Evolutionary conservation across 2,113 vertebrate species (phyloP).

Genomic region (Ailuropoda melanoleuca): DNA sequence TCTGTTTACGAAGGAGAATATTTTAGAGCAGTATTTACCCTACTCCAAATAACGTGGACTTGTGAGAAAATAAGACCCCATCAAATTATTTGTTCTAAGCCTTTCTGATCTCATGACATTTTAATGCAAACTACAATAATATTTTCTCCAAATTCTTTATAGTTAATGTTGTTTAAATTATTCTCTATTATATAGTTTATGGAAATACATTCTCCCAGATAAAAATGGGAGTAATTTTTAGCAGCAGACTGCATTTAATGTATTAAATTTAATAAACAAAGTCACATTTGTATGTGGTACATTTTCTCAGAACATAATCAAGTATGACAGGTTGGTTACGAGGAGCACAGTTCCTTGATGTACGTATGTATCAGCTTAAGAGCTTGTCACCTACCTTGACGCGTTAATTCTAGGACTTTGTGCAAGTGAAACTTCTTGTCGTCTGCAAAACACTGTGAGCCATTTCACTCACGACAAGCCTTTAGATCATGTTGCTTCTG

Average conservation of each 20-base stretch:
- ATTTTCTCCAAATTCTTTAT: constrained; percentile 66
- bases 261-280: constrained; percentile 81
- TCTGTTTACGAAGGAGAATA: constrained; percentile 32
- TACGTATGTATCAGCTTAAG: constrained; percentile 81
- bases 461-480: constrained; percentile 78
- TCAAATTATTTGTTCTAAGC: background rate
- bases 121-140: constrained; percentile 59
- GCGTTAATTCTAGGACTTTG: constrained; percentile 81
- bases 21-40: background rate
- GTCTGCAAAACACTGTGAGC: constrained; percentile 60
- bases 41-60: constrained; percentile 4
- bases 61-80: constrained; percentile 19
- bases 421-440: constrained; percentile 77
- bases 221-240: constrained; percentile 73
- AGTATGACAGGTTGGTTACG: constrained; percentile 81
- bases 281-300: constrained; percentile 75
- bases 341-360: constrained; percentile 71
- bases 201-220: constrained; percentile 67
- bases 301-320: constrained; percentile 77
- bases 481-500: constrained; percentile 73
- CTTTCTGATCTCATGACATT: constrained; percentile 64
- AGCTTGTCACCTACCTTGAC: constrained; percentile 80
- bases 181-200: constrained; percentile 74
- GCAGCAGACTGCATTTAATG: constrained; percentile 73
- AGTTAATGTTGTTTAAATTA: constrained; percentile 76